These are phyloP conservation scores for Eubucco bourcierii DNA, from an alignment of 2,113 vertebrate species.

Conservation along the genomic window DNA sequence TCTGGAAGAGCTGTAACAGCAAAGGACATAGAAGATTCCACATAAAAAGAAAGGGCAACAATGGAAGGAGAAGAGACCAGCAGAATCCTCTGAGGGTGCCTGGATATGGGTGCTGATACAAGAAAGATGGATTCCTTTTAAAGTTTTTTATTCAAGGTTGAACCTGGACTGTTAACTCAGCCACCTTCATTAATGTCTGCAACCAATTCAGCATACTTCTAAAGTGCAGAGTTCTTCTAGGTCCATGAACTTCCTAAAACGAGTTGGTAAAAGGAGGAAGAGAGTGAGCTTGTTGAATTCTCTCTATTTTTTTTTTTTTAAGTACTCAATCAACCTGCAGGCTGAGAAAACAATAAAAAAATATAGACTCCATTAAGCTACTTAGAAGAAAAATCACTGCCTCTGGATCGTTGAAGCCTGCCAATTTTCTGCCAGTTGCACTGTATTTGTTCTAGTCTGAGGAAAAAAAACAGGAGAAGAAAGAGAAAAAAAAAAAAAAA, in stretches of 20 bases:
- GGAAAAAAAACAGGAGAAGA: constrained; percentile 8
- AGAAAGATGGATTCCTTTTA: constrained; percentile 17
- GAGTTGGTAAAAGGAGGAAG: not conserved
- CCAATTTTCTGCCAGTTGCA: constrained; percentile 10
- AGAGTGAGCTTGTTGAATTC: not conserved
- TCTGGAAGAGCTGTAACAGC: not conserved
- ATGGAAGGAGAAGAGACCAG: not conserved
- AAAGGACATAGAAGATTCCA: not conserved
- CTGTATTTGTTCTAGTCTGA: constrained; percentile 46
- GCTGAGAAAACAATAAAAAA: constrained; percentile 45
- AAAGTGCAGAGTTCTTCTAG: not conserved
- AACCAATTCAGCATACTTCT: not conserved
- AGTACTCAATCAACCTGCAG: not conserved
- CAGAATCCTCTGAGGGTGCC: not conserved
- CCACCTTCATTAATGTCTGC: not conserved
- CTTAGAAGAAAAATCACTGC: constrained; percentile 14
- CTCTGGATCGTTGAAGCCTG: constrained; percentile 15
- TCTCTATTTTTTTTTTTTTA: not conserved
- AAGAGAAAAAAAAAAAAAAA: not conserved
- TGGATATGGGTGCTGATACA: not conserved
- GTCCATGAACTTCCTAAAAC: not conserved
- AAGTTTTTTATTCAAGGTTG: not conserved
- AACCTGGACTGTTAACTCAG: not conserved
- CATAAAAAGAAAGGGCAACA: not conserved
- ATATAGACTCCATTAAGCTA: constrained; percentile 16